Evolutionary conservation across 1,140 invertebrate genomes (phyloP), one percentile per base, ranked within the genome.

Genomic region (Bilobella aurantiaca): DNA sequence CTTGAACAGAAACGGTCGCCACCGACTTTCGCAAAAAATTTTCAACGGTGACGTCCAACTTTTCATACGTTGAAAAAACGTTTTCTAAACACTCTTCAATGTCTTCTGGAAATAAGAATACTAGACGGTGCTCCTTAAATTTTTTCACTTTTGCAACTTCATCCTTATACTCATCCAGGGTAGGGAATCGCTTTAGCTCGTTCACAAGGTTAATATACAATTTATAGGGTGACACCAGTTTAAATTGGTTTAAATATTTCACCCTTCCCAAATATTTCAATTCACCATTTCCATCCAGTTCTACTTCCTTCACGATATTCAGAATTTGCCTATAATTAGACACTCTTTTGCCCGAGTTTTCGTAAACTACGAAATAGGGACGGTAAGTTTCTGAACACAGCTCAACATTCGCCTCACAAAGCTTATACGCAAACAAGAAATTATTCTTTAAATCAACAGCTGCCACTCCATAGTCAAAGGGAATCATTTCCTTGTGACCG

Each of bases 271-370:
- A 42, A 8, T 18, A 59, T 29, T 29, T 25, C 23, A 37, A 63
- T 49, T 63, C 30, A 18, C 62, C 62, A 31, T 63, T n/a, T 5
- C n/a, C 5, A 3, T 29, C 28, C 18, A 63, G 3, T 2, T n/a
- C 18, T 27, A 53, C 21, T 21, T 63, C 42, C 8, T 2, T n/a
- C 27, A 64, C 53, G 42, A 29, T 59, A 2, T 37, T 56, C 2
- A 64, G 49, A 25, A 64, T 32, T 30, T 66, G 34, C 3, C 30
- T 56, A 47, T 66, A 66, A 25, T 66, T 27, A 14, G 64, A 23
- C 21, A 53, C 28, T 25, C 42, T 21, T 14, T 34, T 42, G 12
- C 56, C 29, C 12, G 21, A 29, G 18, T 60, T 30, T 3, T 47
- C 64, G 5, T 8, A 8, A 1, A 66, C 31, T 2, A 60, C 42